A percentile compares a stretch with the other conserved stretches of the same genome.
Conservation (phyloP, 2,113 vertebrate species). For the Gila orcuttii region DNA sequence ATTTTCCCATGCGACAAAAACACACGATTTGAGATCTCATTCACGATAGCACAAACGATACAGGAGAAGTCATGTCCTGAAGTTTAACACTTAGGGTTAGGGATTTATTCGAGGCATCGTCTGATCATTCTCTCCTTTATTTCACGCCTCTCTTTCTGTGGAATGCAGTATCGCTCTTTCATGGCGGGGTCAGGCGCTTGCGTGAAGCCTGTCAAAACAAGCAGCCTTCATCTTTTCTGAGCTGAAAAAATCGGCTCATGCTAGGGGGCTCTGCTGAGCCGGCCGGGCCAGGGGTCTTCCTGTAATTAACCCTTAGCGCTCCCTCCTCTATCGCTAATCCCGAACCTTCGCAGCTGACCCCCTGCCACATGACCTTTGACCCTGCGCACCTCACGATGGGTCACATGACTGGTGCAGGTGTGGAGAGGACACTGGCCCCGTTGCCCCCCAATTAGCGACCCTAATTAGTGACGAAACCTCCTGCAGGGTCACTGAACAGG, state of each 20-base stretch:
- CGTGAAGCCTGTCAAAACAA: slow-evolving; percentile 78
- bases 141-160: slow-evolving; percentile 49
- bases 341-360: slow-evolving; percentile 44
- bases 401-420: slow-evolving; percentile 82
- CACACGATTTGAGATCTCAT: not conserved
- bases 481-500: slow-evolving; percentile 76
- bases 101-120: not conserved
- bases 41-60: not conserved
- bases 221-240: slow-evolving; percentile 69
- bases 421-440: slow-evolving; percentile 75
- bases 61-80: not conserved
- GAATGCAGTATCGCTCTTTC: slow-evolving; percentile 68
- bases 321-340: slow-evolving; percentile 49
- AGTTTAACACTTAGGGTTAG: not conserved
- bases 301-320: slow-evolving; percentile 73
- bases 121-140: not conserved
- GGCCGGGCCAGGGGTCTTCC: slow-evolving; percentile 68
- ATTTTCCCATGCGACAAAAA: not conserved
- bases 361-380: slow-evolving; percentile 65
- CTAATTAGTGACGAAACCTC: slow-evolving; percentile 78
- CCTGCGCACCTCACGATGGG: slow-evolving; percentile 74
- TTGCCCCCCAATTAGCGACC: slow-evolving; percentile 79
- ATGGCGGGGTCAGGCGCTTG: slow-evolving; percentile 61
- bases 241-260: slow-evolving; percentile 61
- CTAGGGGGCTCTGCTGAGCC: slow-evolving; percentile 59